Conservation (phyloP, 2,113 vertebrate species). For the Arothron firmamentum region DNA sequence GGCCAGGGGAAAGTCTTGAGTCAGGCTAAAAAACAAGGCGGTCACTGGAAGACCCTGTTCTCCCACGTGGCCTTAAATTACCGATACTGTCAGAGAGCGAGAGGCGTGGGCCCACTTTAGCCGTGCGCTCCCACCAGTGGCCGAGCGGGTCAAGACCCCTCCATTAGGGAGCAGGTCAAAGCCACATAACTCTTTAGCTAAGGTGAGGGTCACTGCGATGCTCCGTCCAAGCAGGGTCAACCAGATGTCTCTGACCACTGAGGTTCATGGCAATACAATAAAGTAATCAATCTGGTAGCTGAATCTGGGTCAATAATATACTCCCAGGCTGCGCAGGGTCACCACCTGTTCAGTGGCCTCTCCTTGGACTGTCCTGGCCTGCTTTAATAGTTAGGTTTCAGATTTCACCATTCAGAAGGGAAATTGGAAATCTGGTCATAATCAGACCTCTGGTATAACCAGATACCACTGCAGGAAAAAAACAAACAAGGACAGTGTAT, state of each 20-base stretch:
- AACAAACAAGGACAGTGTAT: neutral
- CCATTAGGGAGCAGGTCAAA: slow-evolving; percentile 75
- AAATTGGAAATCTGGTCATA: slow-evolving; percentile 25
- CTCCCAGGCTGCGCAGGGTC: slow-evolving; percentile 67
- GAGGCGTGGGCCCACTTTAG: slow-evolving; percentile 43
- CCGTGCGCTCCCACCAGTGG: slow-evolving; percentile 49
- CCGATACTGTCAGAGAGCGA: slow-evolving; percentile 53
- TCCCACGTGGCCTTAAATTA: slow-evolving; percentile 71
- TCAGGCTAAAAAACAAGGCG: slow-evolving; percentile 52
- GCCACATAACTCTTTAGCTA: slow-evolving; percentile 78
- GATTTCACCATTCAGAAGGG: slow-evolving; percentile 51
- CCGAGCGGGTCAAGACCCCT: slow-evolving; percentile 66
- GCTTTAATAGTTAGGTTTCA: slow-evolving; percentile 53
- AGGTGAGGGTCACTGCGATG: slow-evolving; percentile 75
- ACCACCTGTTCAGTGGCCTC: slow-evolving; percentile 75
- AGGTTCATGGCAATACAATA: slow-evolving; percentile 80
- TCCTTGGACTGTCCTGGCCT: slow-evolving; percentile 71
- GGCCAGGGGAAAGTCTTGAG: slow-evolving; percentile 55
- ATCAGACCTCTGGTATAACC: slow-evolving; percentile 39
- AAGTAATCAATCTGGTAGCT: slow-evolving; percentile 74
- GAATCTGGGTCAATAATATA: slow-evolving; percentile 76
- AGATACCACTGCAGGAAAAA: slow-evolving; percentile 28
- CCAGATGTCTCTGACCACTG: slow-evolving; percentile 70
- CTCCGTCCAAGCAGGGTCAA: slow-evolving; percentile 67
- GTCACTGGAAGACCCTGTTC: slow-evolving; percentile 43